Conservation (phyloP, 2,888 invertebrate species). For the Pristionchus entomophagus region DNA sequence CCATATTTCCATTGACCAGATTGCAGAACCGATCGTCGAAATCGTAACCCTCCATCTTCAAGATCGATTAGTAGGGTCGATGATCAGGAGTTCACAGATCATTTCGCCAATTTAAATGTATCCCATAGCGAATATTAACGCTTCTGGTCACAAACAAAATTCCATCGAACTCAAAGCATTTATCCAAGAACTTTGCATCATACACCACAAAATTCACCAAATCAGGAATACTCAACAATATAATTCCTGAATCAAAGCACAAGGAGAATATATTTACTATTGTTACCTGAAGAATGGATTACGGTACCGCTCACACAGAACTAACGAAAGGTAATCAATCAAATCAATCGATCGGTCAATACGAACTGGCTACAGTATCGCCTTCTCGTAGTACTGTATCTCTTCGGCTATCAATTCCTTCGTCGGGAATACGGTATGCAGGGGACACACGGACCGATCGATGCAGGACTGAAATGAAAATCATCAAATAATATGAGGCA, state of each 20-base stretch:
- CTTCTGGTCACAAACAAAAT: background rate
- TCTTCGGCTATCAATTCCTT: background rate
- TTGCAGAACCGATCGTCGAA: background rate
- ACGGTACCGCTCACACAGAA: background rate
- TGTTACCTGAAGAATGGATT: no score
- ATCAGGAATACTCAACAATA: no score
- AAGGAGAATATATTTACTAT: no score
- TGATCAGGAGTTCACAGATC: no score
- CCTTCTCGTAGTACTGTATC: background rate
- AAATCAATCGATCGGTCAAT: background rate
- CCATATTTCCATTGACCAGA: background rate
- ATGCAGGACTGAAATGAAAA: background rate
- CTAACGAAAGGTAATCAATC: background rate
- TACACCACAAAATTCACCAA: background rate
- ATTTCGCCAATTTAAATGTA: background rate
- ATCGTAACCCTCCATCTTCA: background rate
- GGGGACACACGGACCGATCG: background rate
- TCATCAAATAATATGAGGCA: no score
- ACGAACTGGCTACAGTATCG: background rate
- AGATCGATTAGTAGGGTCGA: no score
- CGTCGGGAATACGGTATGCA: background rate
- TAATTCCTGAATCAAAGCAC: no score
- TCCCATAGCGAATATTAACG: background rate
- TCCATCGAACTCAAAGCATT: background rate
- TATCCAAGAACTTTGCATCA: background rate